Base-by-base conservation (phyloP, 2,888 invertebrate species). In the Mimumesa dahlbomi region DNA sequence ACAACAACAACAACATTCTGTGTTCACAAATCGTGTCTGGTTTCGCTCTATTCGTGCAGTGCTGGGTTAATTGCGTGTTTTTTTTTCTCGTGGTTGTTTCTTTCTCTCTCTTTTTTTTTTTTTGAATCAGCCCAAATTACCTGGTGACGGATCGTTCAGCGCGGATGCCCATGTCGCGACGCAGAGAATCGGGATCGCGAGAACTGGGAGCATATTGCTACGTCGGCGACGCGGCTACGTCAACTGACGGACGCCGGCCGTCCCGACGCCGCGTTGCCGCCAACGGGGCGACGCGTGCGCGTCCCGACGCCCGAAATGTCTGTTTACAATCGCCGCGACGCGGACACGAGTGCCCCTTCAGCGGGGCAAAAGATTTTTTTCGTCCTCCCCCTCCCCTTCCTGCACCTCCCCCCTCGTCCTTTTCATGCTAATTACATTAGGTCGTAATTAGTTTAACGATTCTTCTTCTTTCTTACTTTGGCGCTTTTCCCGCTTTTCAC, bases 151-250 rank as follows among this genome's bases (percentile, higher is more conserved):
- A 82, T 89, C 89, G 79, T 85, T 88, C 66, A 85, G 77, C 74
- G 85, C 88, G 77, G 83, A 85, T 61, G 83, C 83, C 84, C 87
- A 84, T 73, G 86, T 84, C 81, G 83, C 83, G 80, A 88, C 77
- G 81, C 75, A 86, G 74, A 87, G 75, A 62, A 87, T 82, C 77
- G 82, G 70, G 50, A 86, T 75, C 83, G 82, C 87, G 84, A 82
- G 75, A 80, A 83, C 82, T 77, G 84, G 81, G 61, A 78, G 73
- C 80, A 80, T 87, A 86, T 85, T 84, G 87, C 82, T 83, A 84
- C 84, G 81, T 81, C 80, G 78, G 78, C 85, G 87, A 85, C 88
- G 88, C 87, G 87, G 81, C 81, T 81, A 83, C 87, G 86, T 86
- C 86, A 84, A 89, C 89, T 89, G 85, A 67, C 72, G 76, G 65